Conservation (phyloP, 1,140 invertebrate species). For the Drosophila malerkotliana region DNA sequence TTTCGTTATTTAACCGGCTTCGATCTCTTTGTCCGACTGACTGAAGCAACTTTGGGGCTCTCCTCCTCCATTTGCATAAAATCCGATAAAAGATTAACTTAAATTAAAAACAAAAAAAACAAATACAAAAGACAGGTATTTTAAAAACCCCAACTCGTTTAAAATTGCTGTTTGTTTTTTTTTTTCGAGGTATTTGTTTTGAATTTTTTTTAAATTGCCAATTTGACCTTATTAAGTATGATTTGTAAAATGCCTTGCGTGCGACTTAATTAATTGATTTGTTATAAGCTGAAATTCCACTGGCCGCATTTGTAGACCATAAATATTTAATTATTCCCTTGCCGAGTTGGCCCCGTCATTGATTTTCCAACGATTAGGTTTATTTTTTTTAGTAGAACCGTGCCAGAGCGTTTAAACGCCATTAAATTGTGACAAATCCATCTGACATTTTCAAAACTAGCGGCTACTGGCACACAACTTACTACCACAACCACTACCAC, state of each 20-base stretch:
- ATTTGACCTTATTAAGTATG: constrained; percentile 70
- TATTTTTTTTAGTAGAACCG: constrained; percentile 26
- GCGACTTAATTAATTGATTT: constrained; percentile 67
- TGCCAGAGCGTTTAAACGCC: constrained; percentile 50
- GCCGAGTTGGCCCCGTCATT: constrained; percentile 4
- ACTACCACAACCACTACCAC: too few species aligned
- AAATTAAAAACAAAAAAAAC: background rate
- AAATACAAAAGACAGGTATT: constrained; percentile 33
- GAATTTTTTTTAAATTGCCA: constrained; percentile 38
- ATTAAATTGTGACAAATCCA: constrained; percentile 39
- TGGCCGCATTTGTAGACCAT: constrained; percentile 27
- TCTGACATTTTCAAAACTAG: constrained; percentile 21
- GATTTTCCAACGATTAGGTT: constrained; percentile 1
- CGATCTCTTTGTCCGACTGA: constrained; percentile 55
- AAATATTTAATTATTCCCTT: constrained; percentile 56
- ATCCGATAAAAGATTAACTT: constrained; percentile 20
- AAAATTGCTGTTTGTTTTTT: constrained; percentile 22
- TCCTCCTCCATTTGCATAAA: constrained; percentile 47
- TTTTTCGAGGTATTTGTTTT: constrained; percentile 10
- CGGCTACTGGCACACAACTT: too few species aligned
- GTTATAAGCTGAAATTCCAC: constrained; percentile 48
- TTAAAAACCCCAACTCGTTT: constrained; percentile 30
- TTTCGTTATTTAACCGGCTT: constrained; percentile 76
- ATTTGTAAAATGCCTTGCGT: constrained; percentile 53
- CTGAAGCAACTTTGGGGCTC: constrained; percentile 33